phyloP scores from a whole-genome alignment of 2,113 vertebrate genomes.

The Amia ocellicauda region DNA sequence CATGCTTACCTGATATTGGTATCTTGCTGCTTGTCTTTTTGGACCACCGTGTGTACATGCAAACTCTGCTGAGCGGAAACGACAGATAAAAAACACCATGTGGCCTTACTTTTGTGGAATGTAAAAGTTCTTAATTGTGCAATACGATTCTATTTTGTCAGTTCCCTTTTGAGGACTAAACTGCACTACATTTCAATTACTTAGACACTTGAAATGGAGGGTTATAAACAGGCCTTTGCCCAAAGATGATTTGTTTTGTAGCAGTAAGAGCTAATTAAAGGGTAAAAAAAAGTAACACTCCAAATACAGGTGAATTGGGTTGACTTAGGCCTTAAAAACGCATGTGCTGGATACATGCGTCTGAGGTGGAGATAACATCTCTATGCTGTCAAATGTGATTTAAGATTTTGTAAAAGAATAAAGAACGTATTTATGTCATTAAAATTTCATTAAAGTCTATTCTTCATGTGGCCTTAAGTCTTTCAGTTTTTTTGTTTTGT shows the following conservation, averaged over 20 bases:
- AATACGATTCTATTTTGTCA: background rate
- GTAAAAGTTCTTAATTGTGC: background rate
- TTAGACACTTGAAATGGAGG: too few species aligned
- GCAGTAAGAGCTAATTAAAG: too few species aligned
- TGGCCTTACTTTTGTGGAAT: background rate
- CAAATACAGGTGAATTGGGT: background rate
- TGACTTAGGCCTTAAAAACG: background rate
- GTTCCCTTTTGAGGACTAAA: too few species aligned
- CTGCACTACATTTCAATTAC: too few species aligned
- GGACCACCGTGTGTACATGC: background rate
- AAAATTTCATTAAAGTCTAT: background rate
- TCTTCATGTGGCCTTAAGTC: background rate
- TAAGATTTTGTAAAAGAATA: background rate
- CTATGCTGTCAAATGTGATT: background rate
- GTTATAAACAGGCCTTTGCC: too few species aligned
- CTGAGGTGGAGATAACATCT: background rate
- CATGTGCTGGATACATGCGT: background rate
- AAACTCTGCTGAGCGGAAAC: slow-evolving; percentile 62
- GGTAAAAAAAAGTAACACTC: too few species aligned
- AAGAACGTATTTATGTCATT: background rate
- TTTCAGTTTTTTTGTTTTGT: background rate
- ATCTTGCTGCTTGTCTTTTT: background rate
- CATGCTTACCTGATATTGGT: background rate
- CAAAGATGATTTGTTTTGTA: too few species aligned
- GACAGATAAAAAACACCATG: background rate